Evolutionary conservation across 2,888 invertebrate species (phyloP).

Genomic region (Anagyrus pseudococci): DNA sequence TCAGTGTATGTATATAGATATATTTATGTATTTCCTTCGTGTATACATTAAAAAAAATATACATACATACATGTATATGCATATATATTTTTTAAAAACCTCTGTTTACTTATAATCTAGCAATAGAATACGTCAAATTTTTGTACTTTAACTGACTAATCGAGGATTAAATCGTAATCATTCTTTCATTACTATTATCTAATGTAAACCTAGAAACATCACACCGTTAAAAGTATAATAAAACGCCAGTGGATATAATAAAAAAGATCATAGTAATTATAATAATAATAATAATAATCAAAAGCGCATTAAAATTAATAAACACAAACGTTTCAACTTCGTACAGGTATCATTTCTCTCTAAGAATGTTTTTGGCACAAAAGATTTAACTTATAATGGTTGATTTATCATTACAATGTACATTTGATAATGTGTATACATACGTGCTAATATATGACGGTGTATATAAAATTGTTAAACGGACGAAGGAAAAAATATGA

Average conservation of each 20-base stretch:
- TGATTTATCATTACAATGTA: slow-evolving; percentile 33
- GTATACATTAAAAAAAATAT: background rate
- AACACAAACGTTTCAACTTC: slow-evolving; percentile 39
- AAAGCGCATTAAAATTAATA: slow-evolving; percentile 39
- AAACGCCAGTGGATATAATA: slow-evolving; percentile 29
- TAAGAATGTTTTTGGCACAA: slow-evolving; percentile 39
- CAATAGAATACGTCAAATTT: slow-evolving; percentile 70
- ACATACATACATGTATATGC: background rate
- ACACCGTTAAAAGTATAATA: slow-evolving; percentile 35
- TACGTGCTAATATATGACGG: no score
- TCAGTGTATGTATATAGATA: background rate
- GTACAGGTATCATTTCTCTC: slow-evolving; percentile 30
- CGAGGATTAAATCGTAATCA: slow-evolving; percentile 61
- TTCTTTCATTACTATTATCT: slow-evolving; percentile 27
- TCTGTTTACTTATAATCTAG: slow-evolving; percentile 51
- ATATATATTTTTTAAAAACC: slow-evolving; percentile 35
- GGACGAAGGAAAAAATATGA: slow-evolving; percentile 15
- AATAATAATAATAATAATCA: slow-evolving; percentile 26
- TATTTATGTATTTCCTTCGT: no score
- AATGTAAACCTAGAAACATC: slow-evolving; percentile 39
- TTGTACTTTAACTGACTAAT: slow-evolving; percentile 86
- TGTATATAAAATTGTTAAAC: slow-evolving; percentile 15
- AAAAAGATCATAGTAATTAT: slow-evolving; percentile 30
- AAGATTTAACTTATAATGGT: slow-evolving; percentile 33
- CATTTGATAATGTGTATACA: slow-evolving; percentile 29